phyloP scores from a whole-genome alignment of 1,140 invertebrate genomes.

The Drosophila pruinosa region DNA sequence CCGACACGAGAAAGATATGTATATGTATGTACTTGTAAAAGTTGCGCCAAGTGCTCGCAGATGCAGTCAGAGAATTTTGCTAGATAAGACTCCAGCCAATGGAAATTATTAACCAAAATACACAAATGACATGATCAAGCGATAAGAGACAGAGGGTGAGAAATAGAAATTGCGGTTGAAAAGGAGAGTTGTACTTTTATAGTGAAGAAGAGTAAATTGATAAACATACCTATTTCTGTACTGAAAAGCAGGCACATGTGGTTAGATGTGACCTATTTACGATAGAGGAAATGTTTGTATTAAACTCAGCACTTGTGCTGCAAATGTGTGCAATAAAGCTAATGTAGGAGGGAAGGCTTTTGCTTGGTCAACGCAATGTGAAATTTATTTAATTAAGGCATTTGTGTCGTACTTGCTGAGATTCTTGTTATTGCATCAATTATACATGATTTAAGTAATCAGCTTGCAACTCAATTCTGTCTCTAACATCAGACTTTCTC shows the following conservation, averaged over 20 bases:
- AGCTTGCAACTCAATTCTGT: constrained; percentile 28
- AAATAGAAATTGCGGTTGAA: neutral
- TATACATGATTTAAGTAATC: constrained; percentile 79
- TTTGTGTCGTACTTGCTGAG: constrained; percentile 16
- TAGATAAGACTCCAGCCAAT: constrained; percentile 49
- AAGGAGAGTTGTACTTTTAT: no score
- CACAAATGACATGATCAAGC: constrained; percentile 26
- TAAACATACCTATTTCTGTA: constrained; percentile 35
- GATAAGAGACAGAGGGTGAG: neutral
- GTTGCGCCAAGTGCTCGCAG: constrained; percentile 46
- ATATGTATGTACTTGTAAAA: no score
- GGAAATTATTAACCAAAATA: constrained; percentile 54
- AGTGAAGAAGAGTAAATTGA: constrained; percentile 48
- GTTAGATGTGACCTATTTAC: constrained; percentile 34
- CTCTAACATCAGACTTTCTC: constrained; percentile 15
- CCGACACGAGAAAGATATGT: no score
- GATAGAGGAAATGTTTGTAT: constrained; percentile 34
- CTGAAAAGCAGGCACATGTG: neutral
- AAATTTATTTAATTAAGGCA: constrained; percentile 72
- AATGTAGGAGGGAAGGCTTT: constrained; percentile 31
- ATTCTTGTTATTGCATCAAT: constrained; percentile 57
- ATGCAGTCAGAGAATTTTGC: constrained; percentile 45
- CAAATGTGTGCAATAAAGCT: constrained; percentile 12
- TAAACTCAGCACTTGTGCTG: constrained; percentile 37
- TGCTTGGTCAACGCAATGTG: constrained; percentile 32